Conservation (phyloP, 2,888 invertebrate species). For the Tubulanus polymorphus region DNA sequence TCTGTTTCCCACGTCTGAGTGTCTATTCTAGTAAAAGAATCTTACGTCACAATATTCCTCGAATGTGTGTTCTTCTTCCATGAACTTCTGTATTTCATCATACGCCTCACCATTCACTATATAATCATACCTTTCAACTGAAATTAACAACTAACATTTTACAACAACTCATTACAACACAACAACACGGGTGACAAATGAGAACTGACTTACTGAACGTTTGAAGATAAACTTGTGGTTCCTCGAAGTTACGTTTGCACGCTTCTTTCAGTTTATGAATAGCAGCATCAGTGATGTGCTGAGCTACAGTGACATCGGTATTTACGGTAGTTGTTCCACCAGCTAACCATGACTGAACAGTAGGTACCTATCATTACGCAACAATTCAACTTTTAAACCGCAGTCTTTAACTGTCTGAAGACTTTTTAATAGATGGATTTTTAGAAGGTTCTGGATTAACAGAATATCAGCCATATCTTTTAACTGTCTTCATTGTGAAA, state of each 20-base stretch:
- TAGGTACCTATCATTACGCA: conserved; percentile 41
- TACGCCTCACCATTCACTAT: conserved; percentile 50
- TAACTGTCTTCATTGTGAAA: no score
- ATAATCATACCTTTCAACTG: conserved; percentile 51
- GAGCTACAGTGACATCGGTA: conserved; percentile 43
- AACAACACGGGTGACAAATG: no score
- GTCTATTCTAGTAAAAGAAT: no score
- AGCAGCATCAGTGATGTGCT: conserved; percentile 44
- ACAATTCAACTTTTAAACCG: no score
- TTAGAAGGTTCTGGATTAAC: no score
- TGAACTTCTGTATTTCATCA: conserved; percentile 45
- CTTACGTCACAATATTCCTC: conserved; percentile 51
- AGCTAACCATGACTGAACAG: conserved; percentile 49
- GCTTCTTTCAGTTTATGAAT: conserved; percentile 41
- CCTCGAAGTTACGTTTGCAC: conserved; percentile 48
- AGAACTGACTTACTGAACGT: conserved; percentile 50
- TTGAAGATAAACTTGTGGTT: conserved; percentile 45
- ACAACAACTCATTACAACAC: background rate
- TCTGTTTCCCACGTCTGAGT: no score
- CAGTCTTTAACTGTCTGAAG: no score
- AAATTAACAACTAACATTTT: conserved; percentile 11
- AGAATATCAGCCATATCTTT: no score
- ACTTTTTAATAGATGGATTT: no score
- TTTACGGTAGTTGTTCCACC: conserved; percentile 42
- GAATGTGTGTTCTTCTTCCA: conserved; percentile 49